Percentiles rank a stretch among this genome's conserved stretches.
Conservation (phyloP, 2,113 vertebrate genomes). For the Platycercus adscitus region DNA sequence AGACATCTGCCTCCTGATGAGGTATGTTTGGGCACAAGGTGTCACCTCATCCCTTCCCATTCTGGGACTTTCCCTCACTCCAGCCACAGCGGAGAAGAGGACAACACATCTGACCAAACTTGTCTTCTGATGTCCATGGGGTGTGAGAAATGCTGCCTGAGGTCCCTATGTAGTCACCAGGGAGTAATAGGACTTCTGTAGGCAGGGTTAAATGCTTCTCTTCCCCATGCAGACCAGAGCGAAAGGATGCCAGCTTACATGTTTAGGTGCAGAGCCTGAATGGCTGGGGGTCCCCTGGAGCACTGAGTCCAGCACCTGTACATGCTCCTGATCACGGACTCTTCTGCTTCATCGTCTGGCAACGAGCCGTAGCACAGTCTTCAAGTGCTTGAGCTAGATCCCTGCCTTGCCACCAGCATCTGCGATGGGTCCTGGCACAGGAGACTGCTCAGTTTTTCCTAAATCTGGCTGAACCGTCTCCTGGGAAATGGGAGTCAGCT, state of each 20-base stretch:
- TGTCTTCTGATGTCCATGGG: background rate
- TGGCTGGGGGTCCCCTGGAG: background rate
- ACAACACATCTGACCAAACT: background rate
- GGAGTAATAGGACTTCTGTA: background rate
- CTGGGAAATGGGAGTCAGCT: background rate
- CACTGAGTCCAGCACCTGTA: background rate
- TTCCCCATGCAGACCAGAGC: fast-evolving
- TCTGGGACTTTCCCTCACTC: background rate
- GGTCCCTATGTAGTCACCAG: fast-evolving
- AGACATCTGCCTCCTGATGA: background rate
- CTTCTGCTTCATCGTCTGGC: constrained; percentile 10
- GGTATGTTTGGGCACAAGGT: background rate
- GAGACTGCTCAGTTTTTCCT: constrained; percentile 42
- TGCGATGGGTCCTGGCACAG: constrained; percentile 56
- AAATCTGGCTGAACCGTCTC: constrained; percentile 44
- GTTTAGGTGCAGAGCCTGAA: background rate
- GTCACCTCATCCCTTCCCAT: background rate
- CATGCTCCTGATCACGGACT: background rate
- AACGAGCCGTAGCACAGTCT: background rate
- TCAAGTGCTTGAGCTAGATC: background rate
- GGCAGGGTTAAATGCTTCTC: background rate
- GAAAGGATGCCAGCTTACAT: background rate
- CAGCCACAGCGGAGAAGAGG: background rate
- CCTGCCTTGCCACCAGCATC: constrained; percentile 22
- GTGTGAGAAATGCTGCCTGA: background rate